Conservation (phyloP, 1,140 invertebrate genomes). For the Danaus plexippus region DNA sequence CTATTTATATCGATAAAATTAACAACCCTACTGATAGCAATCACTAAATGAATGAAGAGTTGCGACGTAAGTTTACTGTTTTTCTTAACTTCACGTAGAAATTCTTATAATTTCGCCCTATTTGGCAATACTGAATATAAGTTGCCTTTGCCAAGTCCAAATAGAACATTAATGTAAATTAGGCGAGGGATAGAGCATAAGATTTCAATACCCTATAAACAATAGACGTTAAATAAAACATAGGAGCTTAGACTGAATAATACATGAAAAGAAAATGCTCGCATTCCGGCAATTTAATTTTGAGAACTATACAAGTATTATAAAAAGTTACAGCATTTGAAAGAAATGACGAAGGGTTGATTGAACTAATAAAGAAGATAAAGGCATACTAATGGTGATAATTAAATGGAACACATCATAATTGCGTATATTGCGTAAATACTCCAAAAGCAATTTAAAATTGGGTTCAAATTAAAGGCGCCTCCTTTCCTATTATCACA, state of each 20-base stretch:
- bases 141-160: slow-evolving; percentile 18
- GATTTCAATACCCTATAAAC: slow-evolving; percentile 15
- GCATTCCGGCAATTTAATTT: too few relatives aligned
- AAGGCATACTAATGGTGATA: too few relatives aligned
- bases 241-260: too few relatives aligned
- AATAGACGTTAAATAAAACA: slow-evolving; percentile 7
- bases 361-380: too few relatives aligned
- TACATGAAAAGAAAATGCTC: too few relatives aligned
- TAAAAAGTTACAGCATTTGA: too few relatives aligned
- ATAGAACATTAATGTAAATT: slow-evolving; percentile 15
- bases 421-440: too few relatives aligned
- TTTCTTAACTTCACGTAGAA: slow-evolving; percentile 34
- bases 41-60: slow-evolving; percentile 48
- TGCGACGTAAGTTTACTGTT: slow-evolving; percentile 31
- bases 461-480: slow-evolving; percentile 15
- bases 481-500: slow-evolving; percentile 18
- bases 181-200: slow-evolving; percentile 8
- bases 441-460: slow-evolving; percentile 8
- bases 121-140: slow-evolving; percentile 33
- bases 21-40: slow-evolving; percentile 41
- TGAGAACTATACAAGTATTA: too few relatives aligned
- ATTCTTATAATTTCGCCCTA: slow-evolving; percentile 36
- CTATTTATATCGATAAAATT: neutral
- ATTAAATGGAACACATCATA: too few relatives aligned
- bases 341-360: too few relatives aligned